phyloP scores from a whole-genome alignment of 2,113 vertebrate species.

The Xenopus tropicalis region UCB_Xtro_10.0 CM004444.2:58560001-58560500 shows the following conservation, averaged over 20 bases:
- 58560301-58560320: too few species aligned
- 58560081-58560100: constrained; percentile 32
- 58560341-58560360: too few species aligned
- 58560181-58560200: constrained; percentile 42
- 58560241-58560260: constrained; percentile 33
- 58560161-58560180: constrained; percentile 39
- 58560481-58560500: constrained; percentile 36
- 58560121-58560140: constrained; percentile 34
- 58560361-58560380: too few species aligned
- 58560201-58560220: constrained; percentile 36
- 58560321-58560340: too few species aligned
- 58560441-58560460: constrained; percentile 4
- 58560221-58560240: constrained; percentile 46
- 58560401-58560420: too few species aligned
- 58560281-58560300: too few species aligned
- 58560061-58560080: constrained; percentile 37
- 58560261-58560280: too few species aligned
- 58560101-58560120: constrained; percentile 37
- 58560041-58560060: constrained; percentile 16
- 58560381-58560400: too few species aligned
- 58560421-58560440: neutral
- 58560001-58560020: neutral
- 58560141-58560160: constrained; percentile 48
- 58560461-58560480: constrained; percentile 40
- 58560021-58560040: constrained; percentile 12